phyloP scores from a whole-genome alignment of 2,888 invertebrate genomes.

The Isoperla grammatica region DNA sequence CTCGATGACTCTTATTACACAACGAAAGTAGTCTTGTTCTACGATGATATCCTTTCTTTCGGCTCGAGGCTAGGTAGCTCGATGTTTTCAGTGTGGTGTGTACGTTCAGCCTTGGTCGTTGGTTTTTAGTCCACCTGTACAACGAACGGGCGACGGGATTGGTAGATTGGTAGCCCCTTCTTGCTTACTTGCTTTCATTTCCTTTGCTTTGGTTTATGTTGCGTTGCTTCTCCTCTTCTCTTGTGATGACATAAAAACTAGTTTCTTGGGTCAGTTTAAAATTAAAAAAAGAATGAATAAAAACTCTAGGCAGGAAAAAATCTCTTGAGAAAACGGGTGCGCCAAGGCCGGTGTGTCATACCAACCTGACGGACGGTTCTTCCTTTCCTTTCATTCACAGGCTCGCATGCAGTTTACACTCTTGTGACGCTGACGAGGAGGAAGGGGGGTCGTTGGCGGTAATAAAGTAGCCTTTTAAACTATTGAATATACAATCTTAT shows the following conservation, averaged over 20 bases:
- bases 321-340: constrained; percentile 9
- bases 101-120: neutral
- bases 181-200: neutral
- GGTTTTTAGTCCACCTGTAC: constrained; percentile 11
- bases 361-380: neutral
- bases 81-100: neutral
- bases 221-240: too few species aligned
- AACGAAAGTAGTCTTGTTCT: too few species aligned
- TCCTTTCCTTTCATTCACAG: constrained; percentile 5
- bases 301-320: neutral
- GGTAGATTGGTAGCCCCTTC: too few species aligned
- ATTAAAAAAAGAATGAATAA: neutral
- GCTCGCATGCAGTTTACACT: too few species aligned
- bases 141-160: neutral
- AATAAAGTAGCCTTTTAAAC: too few species aligned
- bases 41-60: too few species aligned
- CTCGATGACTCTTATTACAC: too few species aligned
- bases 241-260: constrained; percentile 13
- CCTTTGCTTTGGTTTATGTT: neutral
- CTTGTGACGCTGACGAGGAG: too few species aligned
- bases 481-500: too few species aligned
- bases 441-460: too few species aligned
- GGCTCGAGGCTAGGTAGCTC: too few species aligned
- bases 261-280: constrained; percentile 11
- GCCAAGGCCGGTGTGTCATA: neutral